These are phyloP conservation scores for Ailurus styani DNA, from an alignment of 2,113 vertebrate genomes.

Conservation along the genomic window DNA sequence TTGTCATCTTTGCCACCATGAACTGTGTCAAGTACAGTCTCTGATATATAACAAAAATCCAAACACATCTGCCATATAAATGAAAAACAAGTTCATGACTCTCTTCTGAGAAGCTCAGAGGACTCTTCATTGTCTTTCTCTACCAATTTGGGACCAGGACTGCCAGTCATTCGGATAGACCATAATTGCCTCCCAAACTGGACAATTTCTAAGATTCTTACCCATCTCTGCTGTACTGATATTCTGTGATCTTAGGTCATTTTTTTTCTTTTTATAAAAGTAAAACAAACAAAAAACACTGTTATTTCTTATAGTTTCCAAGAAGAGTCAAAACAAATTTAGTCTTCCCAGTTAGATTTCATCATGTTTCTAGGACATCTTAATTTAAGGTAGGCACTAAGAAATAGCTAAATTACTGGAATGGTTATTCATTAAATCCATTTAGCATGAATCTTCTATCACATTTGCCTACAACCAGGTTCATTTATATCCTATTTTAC, in stretches of 20 bases:
- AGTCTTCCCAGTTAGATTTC: not conserved
- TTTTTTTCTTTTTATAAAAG: not conserved
- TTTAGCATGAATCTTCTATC: not conserved
- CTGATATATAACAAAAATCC: not conserved
- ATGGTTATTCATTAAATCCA: not conserved
- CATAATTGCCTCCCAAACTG: not conserved
- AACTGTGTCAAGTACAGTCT: not conserved
- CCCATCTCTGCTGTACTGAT: not conserved
- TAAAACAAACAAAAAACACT: not conserved
- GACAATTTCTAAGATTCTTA: not conserved
- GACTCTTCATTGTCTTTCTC: not conserved
- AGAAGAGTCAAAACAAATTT: not conserved
- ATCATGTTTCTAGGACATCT: not conserved
- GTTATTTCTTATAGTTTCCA: not conserved
- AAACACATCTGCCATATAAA: not conserved
- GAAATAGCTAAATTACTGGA: not conserved
- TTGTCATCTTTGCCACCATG: not conserved
- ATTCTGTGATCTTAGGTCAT: not conserved
- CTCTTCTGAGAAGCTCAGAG: not conserved
- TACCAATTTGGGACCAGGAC: not conserved
- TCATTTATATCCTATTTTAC: slow-evolving; percentile 17
- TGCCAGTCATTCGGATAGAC: not conserved
- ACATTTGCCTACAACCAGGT: not conserved
- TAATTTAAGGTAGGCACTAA: not conserved
- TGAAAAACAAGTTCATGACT: not conserved